Base-by-base conservation (phyloP, 2,888 invertebrate species). In the Synergus japonicus region DNA sequence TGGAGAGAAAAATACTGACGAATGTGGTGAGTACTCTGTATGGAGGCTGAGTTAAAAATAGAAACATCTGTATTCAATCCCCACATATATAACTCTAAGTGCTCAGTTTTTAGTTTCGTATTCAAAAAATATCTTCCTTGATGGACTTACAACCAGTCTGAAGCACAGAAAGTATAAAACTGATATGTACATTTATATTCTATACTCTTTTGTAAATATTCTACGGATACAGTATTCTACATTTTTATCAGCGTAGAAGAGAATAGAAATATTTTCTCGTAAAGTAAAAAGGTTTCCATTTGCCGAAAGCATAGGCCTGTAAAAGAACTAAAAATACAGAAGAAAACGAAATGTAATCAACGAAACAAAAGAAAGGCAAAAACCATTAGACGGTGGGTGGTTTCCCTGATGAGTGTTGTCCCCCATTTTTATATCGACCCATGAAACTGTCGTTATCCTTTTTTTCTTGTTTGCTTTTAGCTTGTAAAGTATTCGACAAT, bases 321-420 rank as follows among this genome's bases (percentile, higher is more conserved):
- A 58, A 58, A 58, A 58, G 58, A 58, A 9, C 18, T 58, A 58
- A 58, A 58, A 58, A 58, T 58, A 58, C 18, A 58, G 18, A 58
- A 58, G 58, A 58, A 58, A 58, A 18, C 58, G 58, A 58, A 58
- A 58, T 58, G 58, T 58, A 58, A 58, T 58, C 58, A 58, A 58
- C 58, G 58, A 58, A 58, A 58, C 18, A 58, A 18, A 58, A 58
- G 58, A 9, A 58, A 18, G 58, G 58, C 3, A 58, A 58, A 58
- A 58, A 58, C 2, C 58, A 58, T 18, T n/a, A n/a, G n/a, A 54
- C 15, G n/a, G 54, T n/a, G n/a, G n/a, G 54, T n/a, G 54, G 54
- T 54, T 54, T 54, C 54, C 8, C 54, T 54, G 15, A 54, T 5
- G 54, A 54, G 54, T 54, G 18, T 4, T 58, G 9, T 58, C 18